These are phyloP conservation scores for Thymelicus sylvestris DNA, from an alignment of 2,888 invertebrate species.

Conservation along the genomic window DNA sequence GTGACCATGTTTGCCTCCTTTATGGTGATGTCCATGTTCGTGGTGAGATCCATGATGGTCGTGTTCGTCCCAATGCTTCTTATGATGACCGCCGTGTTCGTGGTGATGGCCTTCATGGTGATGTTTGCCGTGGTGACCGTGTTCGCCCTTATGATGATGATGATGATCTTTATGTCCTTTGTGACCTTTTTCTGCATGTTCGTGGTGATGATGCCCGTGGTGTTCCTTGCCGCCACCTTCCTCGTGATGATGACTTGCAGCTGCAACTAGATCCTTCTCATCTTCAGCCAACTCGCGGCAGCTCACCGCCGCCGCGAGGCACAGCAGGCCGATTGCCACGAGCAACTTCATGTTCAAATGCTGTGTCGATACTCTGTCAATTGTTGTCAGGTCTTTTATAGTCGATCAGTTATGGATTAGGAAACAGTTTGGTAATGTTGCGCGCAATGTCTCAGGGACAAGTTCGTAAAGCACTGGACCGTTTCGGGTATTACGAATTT, in stretches of 20 bases:
- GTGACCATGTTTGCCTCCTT: slow-evolving; percentile 76
- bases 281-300: slow-evolving; percentile 69
- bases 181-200: slow-evolving; percentile 73
- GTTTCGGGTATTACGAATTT: slow-evolving; percentile 57
- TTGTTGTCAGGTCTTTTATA: slow-evolving; percentile 71
- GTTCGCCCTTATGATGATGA: slow-evolving; percentile 77
- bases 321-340: slow-evolving; percentile 66
- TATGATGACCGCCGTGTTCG: slow-evolving; percentile 75
- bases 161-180: slow-evolving; percentile 80
- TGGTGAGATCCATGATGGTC: slow-evolving; percentile 76
- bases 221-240: slow-evolving; percentile 76
- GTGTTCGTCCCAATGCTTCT: slow-evolving; percentile 75
- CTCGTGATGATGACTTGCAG: slow-evolving; percentile 73
- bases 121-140: slow-evolving; percentile 74
- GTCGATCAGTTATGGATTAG: slow-evolving; percentile 61
- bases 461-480: slow-evolving; percentile 59
- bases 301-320: slow-evolving; percentile 72
- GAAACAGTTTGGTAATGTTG: slow-evolving; percentile 72
- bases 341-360: slow-evolving; percentile 70
- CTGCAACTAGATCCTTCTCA: slow-evolving; percentile 72
- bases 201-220: slow-evolving; percentile 74
- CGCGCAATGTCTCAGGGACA: slow-evolving; percentile 60
- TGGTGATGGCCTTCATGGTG: slow-evolving; percentile 75
- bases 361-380: slow-evolving; percentile 39
- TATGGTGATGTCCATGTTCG: slow-evolving; percentile 77